Base-by-base conservation (phyloP, 2,113 vertebrate species). In the Anguilla japonica region DNA sequence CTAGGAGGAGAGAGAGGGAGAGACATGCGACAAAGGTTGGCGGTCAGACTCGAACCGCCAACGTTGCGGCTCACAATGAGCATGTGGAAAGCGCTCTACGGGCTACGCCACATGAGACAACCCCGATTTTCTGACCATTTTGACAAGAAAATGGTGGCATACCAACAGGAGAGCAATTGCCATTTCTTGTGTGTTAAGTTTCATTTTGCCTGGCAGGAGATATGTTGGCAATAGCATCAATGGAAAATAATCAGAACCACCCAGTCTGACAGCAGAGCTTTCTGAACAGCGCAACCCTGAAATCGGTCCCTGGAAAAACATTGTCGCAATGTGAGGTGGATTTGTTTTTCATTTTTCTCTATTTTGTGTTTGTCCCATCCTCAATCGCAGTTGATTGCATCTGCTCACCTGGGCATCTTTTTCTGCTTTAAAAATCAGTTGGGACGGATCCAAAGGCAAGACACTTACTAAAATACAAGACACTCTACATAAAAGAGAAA, bases 141-240 rank as follows among this genome's bases (percentile, higher is more conserved):
- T 84, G 87, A 82, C 82, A 82, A 16, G 5, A 40, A 86, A 83
- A 63, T 50, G 41, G 81, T 85, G 81, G 56, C 86, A 87, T 83
- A 22, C 82, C 87, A 89, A 88, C 85, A 83, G 87, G 88, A 88
- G 89, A 80, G 83, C 86, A 85, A 83, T 81, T 40, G n/a, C 57
- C 88, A 89, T 85, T 87, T 89, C 81, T 87, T n/a, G 81, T 85
- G 67, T 81, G 56, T 87, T 88, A 40, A 71, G 39, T 56, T 83
- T 56, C 63, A 83, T 50, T 78, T 81, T 87, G 90, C 87, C 67
- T 89, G 90, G 89, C 86, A 88, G n/a, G 80, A 79, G 78, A 89
- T 86, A 88, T 75, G 84, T 79, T 83, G 60, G 40, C 89, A 26
- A 41, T 41, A 56, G 80, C 34, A 22, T 88, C 82, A 83, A 56